Conservation (phyloP, 2,113 vertebrate species). For the Gorsachius goisagi region DNA sequence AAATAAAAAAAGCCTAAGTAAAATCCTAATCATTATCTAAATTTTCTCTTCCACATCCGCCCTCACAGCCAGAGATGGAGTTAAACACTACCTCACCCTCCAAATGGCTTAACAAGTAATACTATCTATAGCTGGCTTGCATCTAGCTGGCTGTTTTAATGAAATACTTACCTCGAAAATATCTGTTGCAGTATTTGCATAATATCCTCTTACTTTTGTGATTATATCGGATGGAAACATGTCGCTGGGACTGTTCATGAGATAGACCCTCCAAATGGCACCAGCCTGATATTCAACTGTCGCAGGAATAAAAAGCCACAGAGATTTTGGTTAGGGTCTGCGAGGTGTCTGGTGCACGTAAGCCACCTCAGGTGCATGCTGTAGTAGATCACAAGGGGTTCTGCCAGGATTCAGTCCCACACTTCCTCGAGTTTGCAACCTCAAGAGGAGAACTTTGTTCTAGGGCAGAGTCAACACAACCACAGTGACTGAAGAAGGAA, state of each 20-base stretch:
- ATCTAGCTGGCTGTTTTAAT: background rate
- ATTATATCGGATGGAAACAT: slow-evolving; percentile 77
- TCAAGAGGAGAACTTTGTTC: background rate
- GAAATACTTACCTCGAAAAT: slow-evolving; percentile 79
- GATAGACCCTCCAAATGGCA: slow-evolving; percentile 76
- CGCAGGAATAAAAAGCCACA: background rate
- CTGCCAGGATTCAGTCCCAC: background rate
- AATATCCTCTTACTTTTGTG: slow-evolving; percentile 77
- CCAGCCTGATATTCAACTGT: slow-evolving; percentile 77
- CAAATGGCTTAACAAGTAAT: background rate
- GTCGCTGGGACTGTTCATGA: slow-evolving; percentile 80
- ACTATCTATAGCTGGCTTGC: background rate
- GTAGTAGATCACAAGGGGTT: background rate
- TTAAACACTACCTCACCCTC: background rate
- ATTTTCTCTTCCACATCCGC: background rate
- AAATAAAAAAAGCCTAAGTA: background rate
- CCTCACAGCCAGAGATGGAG: background rate
- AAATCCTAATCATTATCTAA: background rate
- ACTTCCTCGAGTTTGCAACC: background rate
- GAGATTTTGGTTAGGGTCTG: background rate
- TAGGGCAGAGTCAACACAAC: background rate
- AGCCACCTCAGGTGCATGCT: background rate
- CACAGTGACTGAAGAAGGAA: background rate
- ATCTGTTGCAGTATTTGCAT: slow-evolving; percentile 78
- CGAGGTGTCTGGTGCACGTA: background rate